Evolutionary conservation across 2,888 invertebrate species (phyloP).

Genomic region (Epirrita christyi): DNA sequence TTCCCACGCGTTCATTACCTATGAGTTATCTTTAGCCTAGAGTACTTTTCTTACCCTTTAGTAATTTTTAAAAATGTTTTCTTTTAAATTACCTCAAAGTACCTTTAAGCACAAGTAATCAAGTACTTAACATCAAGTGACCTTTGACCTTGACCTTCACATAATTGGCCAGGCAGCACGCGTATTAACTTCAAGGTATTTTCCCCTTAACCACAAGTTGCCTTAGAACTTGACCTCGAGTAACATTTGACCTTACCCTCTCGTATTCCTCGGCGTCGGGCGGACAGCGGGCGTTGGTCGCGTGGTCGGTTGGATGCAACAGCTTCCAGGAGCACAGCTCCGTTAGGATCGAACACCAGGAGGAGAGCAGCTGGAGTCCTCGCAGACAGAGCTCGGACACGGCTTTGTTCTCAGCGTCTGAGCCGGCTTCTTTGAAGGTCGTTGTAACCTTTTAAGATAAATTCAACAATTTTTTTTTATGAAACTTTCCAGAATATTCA

Average conservation of each 20-base stretch:
- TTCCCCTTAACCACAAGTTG: not conserved
- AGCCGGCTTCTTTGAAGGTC: slow-evolving; percentile 96
- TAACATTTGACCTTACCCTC: slow-evolving; percentile 82
- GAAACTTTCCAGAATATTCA: no score
- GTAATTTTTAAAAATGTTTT: no score
- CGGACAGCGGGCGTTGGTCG: slow-evolving; percentile 97
- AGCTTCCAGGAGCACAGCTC: slow-evolving; percentile 99
- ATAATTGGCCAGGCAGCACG: no score
- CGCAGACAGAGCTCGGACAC: slow-evolving; percentile 95
- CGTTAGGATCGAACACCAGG: slow-evolving; percentile 98
- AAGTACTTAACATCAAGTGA: not conserved
- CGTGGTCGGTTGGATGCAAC: slow-evolving; percentile 98
- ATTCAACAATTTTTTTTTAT: no score
- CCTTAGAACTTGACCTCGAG: slow-evolving; percentile 4
- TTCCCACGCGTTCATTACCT: no score
- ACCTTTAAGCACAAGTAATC: no score
- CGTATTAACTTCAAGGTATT: not conserved
- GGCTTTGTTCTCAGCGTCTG: slow-evolving; percentile 95
- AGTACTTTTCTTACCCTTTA: not conserved
- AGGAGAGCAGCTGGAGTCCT: slow-evolving; percentile 96
- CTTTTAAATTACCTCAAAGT: no score
- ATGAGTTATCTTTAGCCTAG: not conserved
- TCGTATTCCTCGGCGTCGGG: slow-evolving; percentile 99
- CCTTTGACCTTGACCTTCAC: not conserved
- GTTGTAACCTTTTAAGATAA: slow-evolving; percentile 97